These are phyloP conservation scores for Aphis craccivora DNA, from an alignment of 1,140 invertebrate species.

Conservation along the genomic window DNA sequence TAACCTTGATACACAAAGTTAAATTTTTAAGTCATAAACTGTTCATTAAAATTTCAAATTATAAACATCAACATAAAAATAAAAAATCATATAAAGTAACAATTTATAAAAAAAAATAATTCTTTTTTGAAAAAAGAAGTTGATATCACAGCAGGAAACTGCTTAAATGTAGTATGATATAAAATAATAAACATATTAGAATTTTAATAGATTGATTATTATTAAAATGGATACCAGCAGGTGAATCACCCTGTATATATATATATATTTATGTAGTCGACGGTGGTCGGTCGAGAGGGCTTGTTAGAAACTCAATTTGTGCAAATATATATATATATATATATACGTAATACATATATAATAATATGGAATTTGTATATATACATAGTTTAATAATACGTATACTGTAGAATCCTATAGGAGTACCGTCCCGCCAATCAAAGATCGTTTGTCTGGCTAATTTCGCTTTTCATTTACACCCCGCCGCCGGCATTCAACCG, in stretches of 20 bases:
- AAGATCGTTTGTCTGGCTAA: conserved; percentile 53
- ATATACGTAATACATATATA: background rate
- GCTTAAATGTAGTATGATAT: background rate
- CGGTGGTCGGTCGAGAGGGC: background rate
- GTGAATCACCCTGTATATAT: background rate
- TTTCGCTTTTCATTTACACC: conserved; percentile 58
- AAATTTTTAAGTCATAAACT: background rate
- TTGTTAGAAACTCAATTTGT: conserved; percentile 13
- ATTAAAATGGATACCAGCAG: background rate
- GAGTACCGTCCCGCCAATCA: conserved; percentile 32
- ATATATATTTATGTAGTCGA: conserved; percentile 7
- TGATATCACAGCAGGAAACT: background rate
- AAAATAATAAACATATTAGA: background rate
- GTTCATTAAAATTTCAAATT: background rate
- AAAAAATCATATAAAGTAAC: background rate
- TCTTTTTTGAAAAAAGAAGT: background rate
- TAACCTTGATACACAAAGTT: background rate
- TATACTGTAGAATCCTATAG: background rate
- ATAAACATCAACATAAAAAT: background rate
- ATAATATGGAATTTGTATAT: background rate
- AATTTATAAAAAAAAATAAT: background rate
- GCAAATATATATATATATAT: background rate
- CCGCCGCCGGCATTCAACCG: conserved; percentile 34
- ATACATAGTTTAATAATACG: background rate
- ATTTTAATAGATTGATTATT: background rate